Evolutionary conservation across 1,140 invertebrate genomes (phyloP).

Genomic region (Centruroides vittatus): DNA sequence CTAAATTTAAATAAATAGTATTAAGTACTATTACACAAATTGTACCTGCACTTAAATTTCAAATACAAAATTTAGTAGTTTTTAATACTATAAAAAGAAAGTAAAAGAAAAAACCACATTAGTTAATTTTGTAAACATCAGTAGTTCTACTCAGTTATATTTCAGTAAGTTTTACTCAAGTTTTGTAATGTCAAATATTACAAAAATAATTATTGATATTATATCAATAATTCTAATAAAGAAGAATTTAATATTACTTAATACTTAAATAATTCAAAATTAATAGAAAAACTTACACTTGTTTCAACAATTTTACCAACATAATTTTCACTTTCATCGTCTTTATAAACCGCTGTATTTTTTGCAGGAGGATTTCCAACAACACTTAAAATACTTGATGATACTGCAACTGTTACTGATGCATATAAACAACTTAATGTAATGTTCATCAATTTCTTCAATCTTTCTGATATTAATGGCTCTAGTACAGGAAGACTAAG

Average conservation of each 20-base stretch:
- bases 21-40: no score
- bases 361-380: conserved; percentile 46
- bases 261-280: neutral
- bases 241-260: neutral
- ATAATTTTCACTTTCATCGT: conserved; percentile 31
- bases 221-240: no score
- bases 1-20: no score
- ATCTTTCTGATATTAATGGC: conserved; percentile 60
- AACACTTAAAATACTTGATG: conserved; percentile 48
- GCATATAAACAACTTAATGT: conserved; percentile 65
- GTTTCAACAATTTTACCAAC: conserved; percentile 31
- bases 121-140: no score
- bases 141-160: no score
- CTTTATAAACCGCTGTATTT: conserved; percentile 30
- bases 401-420: conserved; percentile 51
- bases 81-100: no score
- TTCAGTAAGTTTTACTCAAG: no score
- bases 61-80: no score
- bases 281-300: conserved; percentile 23
- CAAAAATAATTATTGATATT: no score
- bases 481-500: conserved; percentile 72
- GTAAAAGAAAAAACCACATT: no score
- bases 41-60: no score
- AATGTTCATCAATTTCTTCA: conserved; percentile 58
- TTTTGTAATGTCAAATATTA: no score